Conservation (phyloP, 2,797 vertebrate species). For the Arrhamphus sclerolepis region DNA sequence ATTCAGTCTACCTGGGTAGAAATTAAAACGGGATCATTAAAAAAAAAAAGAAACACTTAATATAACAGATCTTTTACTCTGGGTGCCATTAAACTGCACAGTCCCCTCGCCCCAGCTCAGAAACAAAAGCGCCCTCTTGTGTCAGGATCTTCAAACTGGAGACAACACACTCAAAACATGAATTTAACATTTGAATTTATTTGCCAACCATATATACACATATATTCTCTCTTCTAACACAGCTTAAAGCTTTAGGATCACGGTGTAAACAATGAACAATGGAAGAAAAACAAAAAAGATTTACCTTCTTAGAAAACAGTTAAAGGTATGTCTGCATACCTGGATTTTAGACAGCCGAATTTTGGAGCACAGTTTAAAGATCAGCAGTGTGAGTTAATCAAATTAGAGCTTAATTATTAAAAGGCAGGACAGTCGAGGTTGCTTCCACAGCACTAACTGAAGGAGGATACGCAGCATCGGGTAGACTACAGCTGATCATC, state of each 20-base stretch:
- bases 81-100: neutral
- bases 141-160: slow-evolving; percentile 24
- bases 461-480: slow-evolving; percentile 22
- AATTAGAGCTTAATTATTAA: slow-evolving; percentile 11
- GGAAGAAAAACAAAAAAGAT: slow-evolving; percentile 27
- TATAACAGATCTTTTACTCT: slow-evolving; percentile 27
- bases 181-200: slow-evolving; percentile 65
- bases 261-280: slow-evolving; percentile 53
- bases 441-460: too few relatives aligned
- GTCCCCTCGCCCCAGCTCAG: neutral
- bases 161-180: slow-evolving; percentile 14
- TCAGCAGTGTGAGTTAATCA: slow-evolving; percentile 44
- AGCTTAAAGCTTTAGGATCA: slow-evolving; percentile 55
- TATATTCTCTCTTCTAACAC: slow-evolving; percentile 39
- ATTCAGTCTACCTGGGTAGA: slow-evolving; percentile 59
- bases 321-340: slow-evolving; percentile 23
- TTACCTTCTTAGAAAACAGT: slow-evolving; percentile 40
- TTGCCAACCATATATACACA: slow-evolving; percentile 73
- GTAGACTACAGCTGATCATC: slow-evolving; percentile 24
- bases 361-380: slow-evolving; percentile 25
- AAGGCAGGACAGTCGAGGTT: slow-evolving; percentile 27
- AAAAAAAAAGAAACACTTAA: slow-evolving; percentile 24
- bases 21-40: slow-evolving; percentile 42
- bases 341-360: slow-evolving; percentile 17
- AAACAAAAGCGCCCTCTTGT: slow-evolving; percentile 59